A percentile compares a stretch with the other conserved stretches of the same genome.
These are phyloP conservation scores for Drosophila subpulchrella DNA, from an alignment of 1,140 invertebrate species.

Conservation along the genomic window DNA sequence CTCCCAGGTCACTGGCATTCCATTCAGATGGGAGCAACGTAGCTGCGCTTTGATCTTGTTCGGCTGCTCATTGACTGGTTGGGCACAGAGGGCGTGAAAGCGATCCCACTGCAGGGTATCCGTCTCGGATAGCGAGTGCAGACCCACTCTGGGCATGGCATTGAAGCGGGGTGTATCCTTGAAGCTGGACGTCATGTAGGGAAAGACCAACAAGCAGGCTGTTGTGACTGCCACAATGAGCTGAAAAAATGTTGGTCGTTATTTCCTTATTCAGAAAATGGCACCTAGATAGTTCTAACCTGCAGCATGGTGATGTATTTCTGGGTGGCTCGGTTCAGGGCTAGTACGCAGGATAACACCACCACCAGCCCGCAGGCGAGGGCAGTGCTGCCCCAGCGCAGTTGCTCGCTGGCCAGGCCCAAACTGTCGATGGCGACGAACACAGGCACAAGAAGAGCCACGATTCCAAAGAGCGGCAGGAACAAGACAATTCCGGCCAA, in stretches of 20 bases:
- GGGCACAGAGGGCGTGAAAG: conserved; percentile 89
- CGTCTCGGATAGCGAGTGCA: conserved; percentile 40
- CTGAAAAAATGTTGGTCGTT: conserved; percentile 14
- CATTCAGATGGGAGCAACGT: conserved; percentile 88
- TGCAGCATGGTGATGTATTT: conserved; percentile 88
- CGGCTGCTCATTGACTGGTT: conserved; percentile 88
- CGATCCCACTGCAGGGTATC: conserved; percentile 87
- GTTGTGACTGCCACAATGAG: conserved; percentile 80
- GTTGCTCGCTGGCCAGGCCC: conserved; percentile 87
- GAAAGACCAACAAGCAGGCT: conserved; percentile 85
- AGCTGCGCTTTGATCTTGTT: conserved; percentile 88
- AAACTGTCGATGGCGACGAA: conserved; percentile 90
- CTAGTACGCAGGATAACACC: conserved; percentile 88
- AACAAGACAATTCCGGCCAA: conserved; percentile 91
- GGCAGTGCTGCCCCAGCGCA: conserved; percentile 86
- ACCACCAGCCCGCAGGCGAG: conserved; percentile 86
- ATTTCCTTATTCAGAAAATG: neutral
- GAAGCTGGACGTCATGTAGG: conserved; percentile 85
- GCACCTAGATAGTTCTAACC: conserved; percentile 76
- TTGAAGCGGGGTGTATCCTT: conserved; percentile 80
- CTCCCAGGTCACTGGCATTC: conserved; percentile 89
- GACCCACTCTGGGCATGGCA: conserved; percentile 50
- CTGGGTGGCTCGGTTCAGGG: conserved; percentile 86
- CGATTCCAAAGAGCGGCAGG: conserved; percentile 90
- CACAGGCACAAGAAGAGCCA: conserved; percentile 90